These are phyloP conservation scores for Aurelia aurita DNA, from an alignment of 30 jellyfish, hydroid and myxozoan genomes.

Conservation along the genomic window DNA sequence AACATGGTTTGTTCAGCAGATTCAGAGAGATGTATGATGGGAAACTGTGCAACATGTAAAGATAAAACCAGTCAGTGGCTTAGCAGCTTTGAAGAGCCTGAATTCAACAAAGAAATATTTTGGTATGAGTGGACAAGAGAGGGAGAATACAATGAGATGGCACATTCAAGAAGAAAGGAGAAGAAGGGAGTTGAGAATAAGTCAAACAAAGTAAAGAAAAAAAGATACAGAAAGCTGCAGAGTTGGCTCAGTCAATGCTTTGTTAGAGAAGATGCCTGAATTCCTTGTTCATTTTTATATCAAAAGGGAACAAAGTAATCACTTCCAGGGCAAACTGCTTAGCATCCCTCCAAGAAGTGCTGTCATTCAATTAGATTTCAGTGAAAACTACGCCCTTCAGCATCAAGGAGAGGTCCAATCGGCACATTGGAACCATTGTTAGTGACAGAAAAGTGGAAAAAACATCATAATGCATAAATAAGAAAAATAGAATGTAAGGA, in stretches of 20 bases:
- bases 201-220: background rate
- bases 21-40: slow-evolving; percentile 51
- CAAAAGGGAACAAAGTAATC: slow-evolving; percentile 44
- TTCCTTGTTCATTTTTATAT: slow-evolving; percentile 52
- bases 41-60: slow-evolving; percentile 44
- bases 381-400: slow-evolving; percentile 62
- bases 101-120: slow-evolving; percentile 38
- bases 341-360: slow-evolving; percentile 57
- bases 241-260: slow-evolving; percentile 47
- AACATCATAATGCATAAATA: too few species aligned
- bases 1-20: slow-evolving; percentile 67
- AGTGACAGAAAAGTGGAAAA: too few species aligned
- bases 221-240: too few species aligned
- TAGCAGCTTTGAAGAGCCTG: slow-evolving; percentile 54
- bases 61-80: slow-evolving; percentile 32
- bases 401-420: slow-evolving; percentile 65
- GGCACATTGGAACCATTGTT: slow-evolving; percentile 74
- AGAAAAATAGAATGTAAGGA: too few species aligned
- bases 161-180: slow-evolving; percentile 18
- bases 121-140: slow-evolving; percentile 53
- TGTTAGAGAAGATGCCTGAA: slow-evolving; percentile 52
- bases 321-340: slow-evolving; percentile 50
- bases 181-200: slow-evolving; percentile 1
- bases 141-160: slow-evolving; percentile 3
- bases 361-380: slow-evolving; percentile 61